Conservation (phyloP, 2,888 invertebrate genomes). For the Hanleya hanleyi region DNA sequence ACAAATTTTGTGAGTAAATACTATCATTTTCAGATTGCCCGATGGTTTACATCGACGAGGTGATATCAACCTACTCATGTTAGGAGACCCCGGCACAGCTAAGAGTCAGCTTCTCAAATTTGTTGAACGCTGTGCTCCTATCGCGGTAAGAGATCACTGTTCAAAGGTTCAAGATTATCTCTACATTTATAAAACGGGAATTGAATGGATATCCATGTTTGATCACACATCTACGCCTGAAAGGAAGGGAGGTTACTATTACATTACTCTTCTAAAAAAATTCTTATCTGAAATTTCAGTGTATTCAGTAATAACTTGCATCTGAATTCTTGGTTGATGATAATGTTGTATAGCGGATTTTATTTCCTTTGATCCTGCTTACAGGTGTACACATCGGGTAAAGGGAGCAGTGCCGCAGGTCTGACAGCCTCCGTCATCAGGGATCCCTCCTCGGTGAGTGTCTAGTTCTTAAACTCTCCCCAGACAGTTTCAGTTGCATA, state of each 20-base stretch:
- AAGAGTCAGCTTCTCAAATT: constrained; percentile 98
- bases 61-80: constrained; percentile 94
- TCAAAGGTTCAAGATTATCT: too few species aligned
- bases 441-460: constrained; percentile 90
- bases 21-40: constrained; percentile 87
- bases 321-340: too few species aligned
- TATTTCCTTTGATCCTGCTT: background rate
- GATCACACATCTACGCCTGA: background rate
- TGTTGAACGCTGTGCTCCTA: constrained; percentile 94
- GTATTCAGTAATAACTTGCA: too few species aligned
- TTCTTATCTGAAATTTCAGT: too few species aligned
- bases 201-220: background rate
- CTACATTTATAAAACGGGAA: background rate
- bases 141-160: constrained; percentile 88
- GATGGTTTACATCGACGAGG: constrained; percentile 97
- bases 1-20: too few species aligned
- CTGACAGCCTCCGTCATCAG: constrained; percentile 97
- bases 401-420: constrained; percentile 99
- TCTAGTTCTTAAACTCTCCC: too few species aligned
- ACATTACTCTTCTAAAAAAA: too few species aligned
- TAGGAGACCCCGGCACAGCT: constrained; percentile 99
- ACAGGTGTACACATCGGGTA: constrained; percentile 94
- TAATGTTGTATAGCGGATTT: too few species aligned
- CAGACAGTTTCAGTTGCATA: too few species aligned
- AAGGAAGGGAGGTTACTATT: background rate